Evolutionary conservation across 2,113 vertebrate genomes (phyloP), one percentile per base, ranked within the genome.

Genomic region (Chunga burmeisteri): DNA sequence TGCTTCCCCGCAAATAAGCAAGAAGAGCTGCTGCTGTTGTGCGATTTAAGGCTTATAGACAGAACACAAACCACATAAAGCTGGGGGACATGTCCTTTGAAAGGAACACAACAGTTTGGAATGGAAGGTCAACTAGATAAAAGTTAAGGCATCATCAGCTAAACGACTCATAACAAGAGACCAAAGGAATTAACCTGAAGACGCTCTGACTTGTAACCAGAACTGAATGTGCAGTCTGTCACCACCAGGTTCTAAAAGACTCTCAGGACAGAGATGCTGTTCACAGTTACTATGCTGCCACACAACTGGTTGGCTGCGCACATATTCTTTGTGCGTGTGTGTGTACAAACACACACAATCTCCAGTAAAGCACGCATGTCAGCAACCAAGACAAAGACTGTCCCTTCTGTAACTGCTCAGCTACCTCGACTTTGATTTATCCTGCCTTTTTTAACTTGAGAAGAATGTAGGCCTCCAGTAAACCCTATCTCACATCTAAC

Each of bases 321-420:
- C 0, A 0, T n/a, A 34, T 26, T 72, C 23, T 20, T 20, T 46
- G 13, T 21, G 7, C 6, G 2, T 11, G 5, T 16, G 3, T 18
- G 14, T 25, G 11, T 38, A 23, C 11, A 42, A 62, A 65, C 10
- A 80, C 32, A 20, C 3, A 47, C 5, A 19, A 30, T 8, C 46
- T 63, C 52, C 38, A 58, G 13, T 10, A 72, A 81, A 63, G 22
- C 13, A 42, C 0, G 0, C 8, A 16, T 4, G 3, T 52, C 29
- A 82, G 42, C 17, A 75, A 32, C 7, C 21, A 73, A 65, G 29
- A 68, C 46, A 72, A 83, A 52, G 21, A 15, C 47, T 67, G 27
- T 26, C 46, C 56, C 36, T 87, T 46, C 46, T n/a, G 16, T 44
- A 73, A 70, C n/a, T 15, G 16, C 30, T 68, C 67, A 82, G 40